phyloP scores from a whole-genome alignment of 2,797 vertebrate species.

The Iguana delicatissima region DNA sequence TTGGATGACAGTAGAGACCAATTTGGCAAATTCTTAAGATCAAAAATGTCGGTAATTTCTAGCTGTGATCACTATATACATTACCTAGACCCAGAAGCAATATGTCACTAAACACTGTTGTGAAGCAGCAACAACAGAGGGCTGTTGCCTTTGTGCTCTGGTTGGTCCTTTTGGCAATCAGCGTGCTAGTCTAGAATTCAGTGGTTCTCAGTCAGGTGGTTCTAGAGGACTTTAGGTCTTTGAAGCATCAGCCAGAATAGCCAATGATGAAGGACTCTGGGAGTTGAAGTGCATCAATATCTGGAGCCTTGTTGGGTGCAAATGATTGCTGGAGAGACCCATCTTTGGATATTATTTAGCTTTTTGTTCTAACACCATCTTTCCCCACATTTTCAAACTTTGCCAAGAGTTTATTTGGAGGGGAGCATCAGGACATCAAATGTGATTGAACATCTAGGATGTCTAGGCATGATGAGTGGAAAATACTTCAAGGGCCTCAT shows the following conservation, averaged over 20 bases:
- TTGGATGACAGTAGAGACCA: not conserved
- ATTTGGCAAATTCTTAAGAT: not conserved
- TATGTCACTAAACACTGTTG: not conserved
- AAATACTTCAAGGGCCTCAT: constrained; percentile 70
- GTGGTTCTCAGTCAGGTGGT: too few species aligned
- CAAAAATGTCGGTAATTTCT: not conserved
- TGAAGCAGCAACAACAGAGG: not conserved
- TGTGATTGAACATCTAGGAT: not conserved
- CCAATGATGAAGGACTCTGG: too few species aligned
- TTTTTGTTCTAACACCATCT: not conserved
- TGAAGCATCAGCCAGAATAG: too few species aligned
- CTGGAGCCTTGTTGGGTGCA: not conserved
- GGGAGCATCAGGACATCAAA: not conserved
- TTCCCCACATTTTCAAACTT: constrained; percentile 21
- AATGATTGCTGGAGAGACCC: too few species aligned
- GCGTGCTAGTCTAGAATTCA: not conserved
- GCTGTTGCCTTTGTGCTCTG: not conserved
- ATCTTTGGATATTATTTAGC: not conserved
- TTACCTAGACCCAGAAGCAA: not conserved
- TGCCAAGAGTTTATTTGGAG: constrained; percentile 11
- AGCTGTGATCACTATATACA: not conserved
- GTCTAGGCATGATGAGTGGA: constrained; percentile 66
- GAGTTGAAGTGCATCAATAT: not conserved
- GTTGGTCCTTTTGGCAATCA: not conserved
- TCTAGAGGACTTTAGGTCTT: too few species aligned